These are phyloP conservation scores for Nothobranchius kuhntae DNA, from an alignment of 2,113 vertebrate genomes.

Conservation along the genomic window DNA sequence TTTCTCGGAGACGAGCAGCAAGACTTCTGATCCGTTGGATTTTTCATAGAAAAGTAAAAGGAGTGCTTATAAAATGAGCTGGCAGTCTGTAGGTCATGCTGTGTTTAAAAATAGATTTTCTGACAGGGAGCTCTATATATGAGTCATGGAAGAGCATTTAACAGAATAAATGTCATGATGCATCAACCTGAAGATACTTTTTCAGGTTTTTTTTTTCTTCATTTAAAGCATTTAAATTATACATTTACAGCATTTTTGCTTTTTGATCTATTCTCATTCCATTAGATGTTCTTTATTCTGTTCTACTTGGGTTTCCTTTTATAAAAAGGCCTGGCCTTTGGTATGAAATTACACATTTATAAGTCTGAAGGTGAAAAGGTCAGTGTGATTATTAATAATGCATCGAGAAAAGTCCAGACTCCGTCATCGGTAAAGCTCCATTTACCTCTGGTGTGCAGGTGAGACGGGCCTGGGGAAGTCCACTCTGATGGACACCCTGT, in stretches of 20 bases:
- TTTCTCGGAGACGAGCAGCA: not conserved
- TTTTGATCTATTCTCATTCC: not conserved
- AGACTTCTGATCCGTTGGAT: conserved; percentile 4
- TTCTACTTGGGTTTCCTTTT: not conserved
- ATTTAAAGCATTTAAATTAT: not conserved
- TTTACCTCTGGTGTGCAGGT: conserved; percentile 74
- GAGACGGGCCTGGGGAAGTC: conserved; percentile 98
- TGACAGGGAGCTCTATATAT: conserved; percentile 39
- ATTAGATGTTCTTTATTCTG: not conserved
- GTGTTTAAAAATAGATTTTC: conserved; percentile 61
- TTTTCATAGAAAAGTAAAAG: not conserved
- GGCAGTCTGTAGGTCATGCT: conserved; percentile 43
- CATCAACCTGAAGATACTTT: conserved; percentile 18
- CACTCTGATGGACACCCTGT: conserved; percentile 97
- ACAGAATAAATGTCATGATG: conserved; percentile 48
- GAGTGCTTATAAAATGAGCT: conserved; percentile 31
- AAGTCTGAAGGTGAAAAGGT: not conserved
- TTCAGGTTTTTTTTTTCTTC: conserved; percentile 13
- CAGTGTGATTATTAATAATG: not conserved
- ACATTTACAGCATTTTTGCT: not conserved
- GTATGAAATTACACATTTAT: not conserved
- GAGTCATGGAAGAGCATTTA: conserved; percentile 53
- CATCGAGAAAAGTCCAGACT: too few relatives aligned
- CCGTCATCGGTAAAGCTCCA: too few relatives aligned
- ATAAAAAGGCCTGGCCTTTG: not conserved